Evolutionary conservation across 2,888 invertebrate species (phyloP), one percentile per base, ranked within the genome.

Genomic region (Crocallis elinguaria): DNA sequence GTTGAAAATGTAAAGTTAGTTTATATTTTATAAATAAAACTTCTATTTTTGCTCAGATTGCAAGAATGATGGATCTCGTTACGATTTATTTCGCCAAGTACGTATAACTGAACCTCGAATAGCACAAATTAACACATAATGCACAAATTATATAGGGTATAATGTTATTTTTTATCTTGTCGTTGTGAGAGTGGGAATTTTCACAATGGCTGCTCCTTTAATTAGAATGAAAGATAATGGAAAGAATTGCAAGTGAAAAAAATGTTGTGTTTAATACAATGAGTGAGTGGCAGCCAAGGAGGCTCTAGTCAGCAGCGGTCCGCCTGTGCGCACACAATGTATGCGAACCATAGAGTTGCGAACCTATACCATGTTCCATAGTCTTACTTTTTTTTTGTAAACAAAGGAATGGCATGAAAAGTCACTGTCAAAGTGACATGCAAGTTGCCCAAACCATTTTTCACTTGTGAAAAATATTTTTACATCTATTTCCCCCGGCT

Each of bases 141-240:
- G n/a, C n/a, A n/a, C n/a, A n/a, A n/a, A n/a, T n/a, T n/a, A n/a
- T n/a, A n/a, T n/a, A n/a, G n/a, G n/a, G n/a, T n/a, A n/a, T n/a
- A n/a, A 82, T 80, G 77, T 69, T 49, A 66, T 79, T 77, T 77
- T 80, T 82, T 73, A 48, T 75, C 59, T 56, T 53, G 29, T 11
- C 44, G 52, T 61, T 79, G 79, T 83, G 82, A 73, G 82, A 82
- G 72, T 81, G 82, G 72, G 82, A 84, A 82, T 74, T 70, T 74
- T 73, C 69, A 77, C 82, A 83, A 83, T 78, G 66, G 64, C 72
- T 81, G 65, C 72, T 81, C 73, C 73, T 82, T 76, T 78, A 79
- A 81, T 79, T 79, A 75, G 66, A 77, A 76, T 76, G 69, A 71
- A 71, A 70, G 69, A 76, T 75, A 79, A 77, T 77, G 69, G 72